Percentiles rank a stretch among this genome's conserved stretches.
Evolutionary conservation across 2,888 invertebrate species (phyloP).

Genomic region (Phengaris alcon): DNA sequence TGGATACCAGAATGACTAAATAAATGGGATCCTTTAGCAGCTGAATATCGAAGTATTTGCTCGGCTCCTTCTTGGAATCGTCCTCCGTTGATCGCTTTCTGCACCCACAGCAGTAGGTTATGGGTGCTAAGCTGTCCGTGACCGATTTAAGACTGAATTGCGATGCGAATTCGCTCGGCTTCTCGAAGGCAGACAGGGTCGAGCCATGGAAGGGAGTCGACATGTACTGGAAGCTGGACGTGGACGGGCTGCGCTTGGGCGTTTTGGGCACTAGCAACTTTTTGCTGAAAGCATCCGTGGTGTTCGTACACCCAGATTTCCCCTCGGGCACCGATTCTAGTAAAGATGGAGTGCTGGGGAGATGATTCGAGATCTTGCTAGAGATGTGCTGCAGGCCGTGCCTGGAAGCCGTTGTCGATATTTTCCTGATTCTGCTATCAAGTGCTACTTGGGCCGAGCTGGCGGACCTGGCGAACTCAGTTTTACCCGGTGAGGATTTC

Average conservation of each 20-base stretch:
- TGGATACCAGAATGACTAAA: constrained; percentile 89
- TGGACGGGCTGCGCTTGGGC: constrained; percentile 85
- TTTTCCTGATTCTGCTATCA: constrained; percentile 58
- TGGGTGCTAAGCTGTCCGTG: constrained; percentile 76
- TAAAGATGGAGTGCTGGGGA: constrained; percentile 81
- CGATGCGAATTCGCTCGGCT: constrained; percentile 87
- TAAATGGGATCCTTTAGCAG: constrained; percentile 89
- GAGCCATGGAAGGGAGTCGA: constrained; percentile 93
- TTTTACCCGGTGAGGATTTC: constrained; percentile 43
- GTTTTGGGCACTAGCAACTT: constrained; percentile 66
- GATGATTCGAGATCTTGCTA: constrained; percentile 76
- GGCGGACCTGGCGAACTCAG: constrained; percentile 81
- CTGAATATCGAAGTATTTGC: constrained; percentile 86
- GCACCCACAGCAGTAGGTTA: constrained; percentile 64
- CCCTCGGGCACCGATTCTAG: constrained; percentile 86
- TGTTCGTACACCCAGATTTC: constrained; percentile 59
- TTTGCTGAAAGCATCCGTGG: constrained; percentile 63
- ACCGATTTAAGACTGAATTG: constrained; percentile 87
- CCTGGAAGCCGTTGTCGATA: constrained; percentile 60
- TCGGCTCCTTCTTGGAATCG: constrained; percentile 62
- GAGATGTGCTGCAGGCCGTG: constrained; percentile 80
- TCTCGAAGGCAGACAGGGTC: constrained; percentile 86
- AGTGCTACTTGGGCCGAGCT: constrained; percentile 85
- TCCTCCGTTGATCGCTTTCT: constrained; percentile 59
- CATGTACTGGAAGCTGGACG: constrained; percentile 90